phyloP scores from a whole-genome alignment of 1,140 invertebrate genomes.

The Macrocentrus cingulum region DNA sequence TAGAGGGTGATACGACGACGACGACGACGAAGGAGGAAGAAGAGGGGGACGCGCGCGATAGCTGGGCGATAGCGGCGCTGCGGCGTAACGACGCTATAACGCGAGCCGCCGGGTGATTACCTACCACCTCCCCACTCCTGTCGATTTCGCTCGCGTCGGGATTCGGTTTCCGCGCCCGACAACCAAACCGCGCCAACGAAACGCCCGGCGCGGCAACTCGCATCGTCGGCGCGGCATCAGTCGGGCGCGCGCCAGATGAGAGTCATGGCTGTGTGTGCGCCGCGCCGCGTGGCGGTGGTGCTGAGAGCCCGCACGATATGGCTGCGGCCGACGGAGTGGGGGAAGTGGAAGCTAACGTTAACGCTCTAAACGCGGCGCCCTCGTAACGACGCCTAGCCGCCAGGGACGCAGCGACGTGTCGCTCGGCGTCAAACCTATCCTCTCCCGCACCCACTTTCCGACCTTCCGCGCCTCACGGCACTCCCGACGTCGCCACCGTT shows the following conservation, averaged over 20 bases:
- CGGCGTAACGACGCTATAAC: slow-evolving; percentile 38
- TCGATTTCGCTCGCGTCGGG: neutral
- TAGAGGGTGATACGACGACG: neutral
- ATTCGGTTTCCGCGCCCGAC: neutral
- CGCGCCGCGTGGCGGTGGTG: neutral
- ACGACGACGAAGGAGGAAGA: slow-evolving; percentile 1
- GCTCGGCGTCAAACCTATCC: slow-evolving; percentile 19
- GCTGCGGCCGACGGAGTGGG: neutral
- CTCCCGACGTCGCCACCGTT: slow-evolving; percentile 21
- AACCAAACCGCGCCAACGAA: neutral
- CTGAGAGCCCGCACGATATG: neutral
- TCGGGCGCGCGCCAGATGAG: too few relatives aligned
- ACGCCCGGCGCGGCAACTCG: too few relatives aligned
- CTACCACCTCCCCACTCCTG: slow-evolving; percentile 30
- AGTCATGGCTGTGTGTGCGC: neutral
- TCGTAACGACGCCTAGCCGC: slow-evolving; percentile 34
- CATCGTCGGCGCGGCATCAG: too few relatives aligned
- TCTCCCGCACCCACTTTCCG: neutral
- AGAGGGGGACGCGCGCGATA: neutral
- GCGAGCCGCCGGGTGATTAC: slow-evolving; percentile 37
- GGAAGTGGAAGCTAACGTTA: slow-evolving; percentile 18
- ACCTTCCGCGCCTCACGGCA: slow-evolving; percentile 4
- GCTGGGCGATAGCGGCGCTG: slow-evolving; percentile 32
- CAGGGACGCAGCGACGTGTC: slow-evolving; percentile 28
- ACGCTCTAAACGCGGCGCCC: slow-evolving; percentile 35